Evolutionary conservation across 2,888 invertebrate species (phyloP), one percentile per base, ranked within the genome.

Genomic region (Euproctis similis): DNA sequence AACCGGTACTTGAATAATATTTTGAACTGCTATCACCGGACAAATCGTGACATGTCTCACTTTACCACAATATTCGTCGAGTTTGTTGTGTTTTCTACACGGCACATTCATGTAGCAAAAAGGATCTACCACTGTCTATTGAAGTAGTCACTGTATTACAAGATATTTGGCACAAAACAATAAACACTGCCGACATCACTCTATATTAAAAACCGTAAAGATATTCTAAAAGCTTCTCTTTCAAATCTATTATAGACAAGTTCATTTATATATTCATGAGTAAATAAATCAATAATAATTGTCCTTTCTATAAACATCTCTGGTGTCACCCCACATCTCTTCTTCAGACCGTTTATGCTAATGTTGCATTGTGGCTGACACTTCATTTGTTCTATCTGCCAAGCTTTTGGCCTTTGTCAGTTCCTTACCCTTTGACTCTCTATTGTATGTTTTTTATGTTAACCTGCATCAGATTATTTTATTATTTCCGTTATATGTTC

Each of bases 401-500:
- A 49, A 47, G 47, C 59, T 58, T 49, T 14, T n/a, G n/a, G 47
- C 47, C 61, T 76, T 81, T 14, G 14, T 14, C 14, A 14, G 6
- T 4, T 82, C 34, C 35, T 80, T n/a, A 74, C 73, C 78, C 82
- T 82, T 80, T 82, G 82, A 80, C 84, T 80, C n/a, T n/a, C 76
- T 38, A 82, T 82, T 84, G 84, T 84, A 53, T 73, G 65, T 78
- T 84, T 82, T 81, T 82, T n/a, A n/a, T 82, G 73, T 80, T 59
- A 65, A 54, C 62, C 52, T 55, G 58, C 57, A 43, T 48, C 54
- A 70, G 80, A 81, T 80, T 72, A 82, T 81, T 84, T 84, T 76
- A n/a, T n/a, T n/a, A 84, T 84, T 80, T 82, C 81, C 82, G 78
- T 76, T 78, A 70, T 67, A 59, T 64, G 58, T 64, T 66, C 31